Evolutionary conservation across 2,888 invertebrate genomes (phyloP).

Genomic region (Rhingia campestris): DNA sequence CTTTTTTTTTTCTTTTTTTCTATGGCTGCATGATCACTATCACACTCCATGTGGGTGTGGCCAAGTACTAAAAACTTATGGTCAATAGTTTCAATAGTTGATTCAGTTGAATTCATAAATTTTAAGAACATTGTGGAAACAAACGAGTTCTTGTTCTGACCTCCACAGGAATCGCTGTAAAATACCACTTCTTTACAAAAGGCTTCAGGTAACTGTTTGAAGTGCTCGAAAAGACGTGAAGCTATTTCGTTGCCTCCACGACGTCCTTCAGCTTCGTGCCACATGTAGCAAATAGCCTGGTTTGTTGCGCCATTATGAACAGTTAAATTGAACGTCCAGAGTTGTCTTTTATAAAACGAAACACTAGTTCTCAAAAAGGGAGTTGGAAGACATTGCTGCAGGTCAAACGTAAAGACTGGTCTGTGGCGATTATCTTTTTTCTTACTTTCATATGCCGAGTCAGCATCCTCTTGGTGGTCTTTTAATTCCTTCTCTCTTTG

Average conservation of each 20-base stretch:
- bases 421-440: constrained; percentile 21
- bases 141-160: constrained; percentile 70
- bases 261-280: constrained; percentile 67
- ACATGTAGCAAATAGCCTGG: constrained; percentile 68
- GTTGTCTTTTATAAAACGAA: constrained; percentile 65
- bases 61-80: constrained; percentile 31
- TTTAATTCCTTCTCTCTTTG: constrained; percentile 16
- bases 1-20: constrained; percentile 29
- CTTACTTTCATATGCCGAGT: constrained; percentile 30
- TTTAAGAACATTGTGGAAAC: constrained; percentile 53
- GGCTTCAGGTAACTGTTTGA: constrained; percentile 40
- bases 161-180: constrained; percentile 66
- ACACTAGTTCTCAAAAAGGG: constrained; percentile 56
- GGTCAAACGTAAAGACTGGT: constrained; percentile 40
- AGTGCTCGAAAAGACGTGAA: constrained; percentile 59
- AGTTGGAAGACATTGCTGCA: constrained; percentile 70
- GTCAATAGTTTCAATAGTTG: constrained; percentile 25
- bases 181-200: constrained; percentile 60
- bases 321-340: constrained; percentile 65
- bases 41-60: constrained; percentile 38
- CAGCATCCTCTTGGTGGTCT: constrained; percentile 15
- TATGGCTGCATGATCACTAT: constrained; percentile 29
- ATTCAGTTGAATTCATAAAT: constrained; percentile 26
- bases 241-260: constrained; percentile 69
- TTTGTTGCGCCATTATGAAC: constrained; percentile 57